Conservation (phyloP, 2,113 vertebrate species). For the Oophaga pumilio region DNA sequence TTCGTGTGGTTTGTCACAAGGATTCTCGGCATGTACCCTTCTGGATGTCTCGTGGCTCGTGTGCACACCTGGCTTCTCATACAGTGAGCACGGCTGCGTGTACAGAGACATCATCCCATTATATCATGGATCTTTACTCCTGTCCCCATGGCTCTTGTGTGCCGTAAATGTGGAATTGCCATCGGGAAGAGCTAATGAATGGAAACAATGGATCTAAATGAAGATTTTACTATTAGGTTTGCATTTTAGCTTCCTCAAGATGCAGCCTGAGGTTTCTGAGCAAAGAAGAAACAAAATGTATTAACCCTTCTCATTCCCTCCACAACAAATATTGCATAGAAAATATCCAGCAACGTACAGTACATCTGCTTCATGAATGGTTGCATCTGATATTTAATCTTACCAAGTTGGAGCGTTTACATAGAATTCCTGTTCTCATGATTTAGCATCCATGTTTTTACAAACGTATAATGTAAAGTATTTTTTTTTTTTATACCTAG, state of each 20-base stretch:
- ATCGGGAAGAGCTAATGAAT: neutral
- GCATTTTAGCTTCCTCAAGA: neutral
- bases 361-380: neutral
- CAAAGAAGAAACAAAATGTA: neutral
- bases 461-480: neutral
- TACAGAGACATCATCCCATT: too few relatives aligned
- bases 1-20: too few relatives aligned
- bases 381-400: neutral
- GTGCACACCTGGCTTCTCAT: too few relatives aligned
- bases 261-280: neutral
- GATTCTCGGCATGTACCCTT: too few relatives aligned
- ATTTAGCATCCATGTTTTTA: neutral
- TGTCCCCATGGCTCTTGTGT: neutral
- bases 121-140: neutral
- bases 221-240: neutral
- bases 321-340: neutral
- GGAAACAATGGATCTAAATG: neutral
- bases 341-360: neutral
- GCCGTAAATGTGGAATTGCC: neutral
- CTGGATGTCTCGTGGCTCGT: too few relatives aligned
- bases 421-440: too few relatives aligned
- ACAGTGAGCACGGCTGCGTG: too few relatives aligned
- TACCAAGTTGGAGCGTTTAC: neutral
- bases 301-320: neutral
- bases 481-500: slow-evolving; percentile 44